phyloP scores from a whole-genome alignment of 1,140 invertebrate genomes.

The Procambarus virginalis region DNA sequence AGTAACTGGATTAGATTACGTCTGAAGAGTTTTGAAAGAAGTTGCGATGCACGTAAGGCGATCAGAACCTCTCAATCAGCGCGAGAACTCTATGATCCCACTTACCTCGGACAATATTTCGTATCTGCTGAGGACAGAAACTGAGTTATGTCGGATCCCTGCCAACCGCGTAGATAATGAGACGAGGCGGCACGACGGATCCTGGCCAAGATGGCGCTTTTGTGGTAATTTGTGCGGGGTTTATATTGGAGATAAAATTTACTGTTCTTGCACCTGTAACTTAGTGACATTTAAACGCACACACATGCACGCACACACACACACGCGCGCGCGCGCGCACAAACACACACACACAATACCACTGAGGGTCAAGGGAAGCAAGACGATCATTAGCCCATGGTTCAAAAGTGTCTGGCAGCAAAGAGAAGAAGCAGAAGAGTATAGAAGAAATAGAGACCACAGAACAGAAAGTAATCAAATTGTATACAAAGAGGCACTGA shows the following conservation, averaged over 20 bases:
- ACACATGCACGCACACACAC: background rate
- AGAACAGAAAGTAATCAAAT: too few relatives aligned
- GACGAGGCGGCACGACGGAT: slow-evolving; percentile 4
- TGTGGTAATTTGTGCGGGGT: slow-evolving; percentile 17
- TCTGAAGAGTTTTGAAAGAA: slow-evolving; percentile 67
- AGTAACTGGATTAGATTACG: slow-evolving; percentile 66
- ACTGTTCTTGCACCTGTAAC: slow-evolving; percentile 17
- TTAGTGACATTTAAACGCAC: background rate
- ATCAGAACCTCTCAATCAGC: slow-evolving; percentile 66
- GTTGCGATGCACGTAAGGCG: slow-evolving; percentile 65
- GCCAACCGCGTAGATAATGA: slow-evolving; percentile 46
- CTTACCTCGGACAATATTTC: slow-evolving; percentile 65
- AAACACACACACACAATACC: background rate
- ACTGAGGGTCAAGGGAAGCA: too few relatives aligned
- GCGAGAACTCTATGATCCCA: slow-evolving; percentile 63
- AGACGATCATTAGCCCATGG: too few relatives aligned
- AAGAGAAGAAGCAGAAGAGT: too few relatives aligned
- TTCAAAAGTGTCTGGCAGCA: too few relatives aligned
- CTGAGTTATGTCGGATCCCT: slow-evolving; percentile 48
- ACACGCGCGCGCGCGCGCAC: background rate
- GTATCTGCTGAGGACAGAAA: slow-evolving; percentile 62
- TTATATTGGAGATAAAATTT: slow-evolving; percentile 17
- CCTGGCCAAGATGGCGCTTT: slow-evolving; percentile 17
- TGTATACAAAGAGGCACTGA: too few relatives aligned
- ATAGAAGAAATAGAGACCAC: too few relatives aligned